phyloP scores from a whole-genome alignment of 2,113 vertebrate species.

The Otis tarda region DNA sequence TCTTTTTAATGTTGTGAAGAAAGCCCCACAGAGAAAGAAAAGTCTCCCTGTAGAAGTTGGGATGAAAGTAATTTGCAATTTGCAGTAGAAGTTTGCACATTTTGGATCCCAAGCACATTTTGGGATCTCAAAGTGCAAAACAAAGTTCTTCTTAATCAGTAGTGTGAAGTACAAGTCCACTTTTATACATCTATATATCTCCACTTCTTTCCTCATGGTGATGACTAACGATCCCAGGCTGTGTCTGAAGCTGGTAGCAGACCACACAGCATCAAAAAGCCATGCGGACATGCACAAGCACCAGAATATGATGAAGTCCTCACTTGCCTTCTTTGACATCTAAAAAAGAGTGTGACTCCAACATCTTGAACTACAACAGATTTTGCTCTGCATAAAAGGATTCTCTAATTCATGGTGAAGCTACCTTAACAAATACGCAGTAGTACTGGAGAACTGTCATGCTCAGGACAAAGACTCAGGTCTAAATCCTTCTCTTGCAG shows the following conservation, averaged over 20 bases:
- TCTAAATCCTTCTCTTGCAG: background rate
- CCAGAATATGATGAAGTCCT: background rate
- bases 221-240: background rate
- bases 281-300: background rate
- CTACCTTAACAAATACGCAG: background rate
- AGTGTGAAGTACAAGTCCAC: rapidly evolving
- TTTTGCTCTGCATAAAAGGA: background rate
- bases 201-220: background rate
- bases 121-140: background rate
- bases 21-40: background rate
- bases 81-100: background rate
- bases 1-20: background rate
- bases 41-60: background rate
- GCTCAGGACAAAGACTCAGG: background rate
- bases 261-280: background rate
- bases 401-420: background rate
- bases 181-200: background rate
- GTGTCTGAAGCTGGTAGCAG: background rate
- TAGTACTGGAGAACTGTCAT: background rate
- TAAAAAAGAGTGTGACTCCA: background rate
- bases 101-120: background rate
- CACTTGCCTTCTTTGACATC: background rate
- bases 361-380: background rate
- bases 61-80: background rate
- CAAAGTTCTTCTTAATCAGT: background rate